A percentile compares a stretch with the other conserved stretches of the same genome.
Evolutionary conservation across 2,797 vertebrate species (phyloP).

Genomic region (Hoplostethus mediterraneus): DNA sequence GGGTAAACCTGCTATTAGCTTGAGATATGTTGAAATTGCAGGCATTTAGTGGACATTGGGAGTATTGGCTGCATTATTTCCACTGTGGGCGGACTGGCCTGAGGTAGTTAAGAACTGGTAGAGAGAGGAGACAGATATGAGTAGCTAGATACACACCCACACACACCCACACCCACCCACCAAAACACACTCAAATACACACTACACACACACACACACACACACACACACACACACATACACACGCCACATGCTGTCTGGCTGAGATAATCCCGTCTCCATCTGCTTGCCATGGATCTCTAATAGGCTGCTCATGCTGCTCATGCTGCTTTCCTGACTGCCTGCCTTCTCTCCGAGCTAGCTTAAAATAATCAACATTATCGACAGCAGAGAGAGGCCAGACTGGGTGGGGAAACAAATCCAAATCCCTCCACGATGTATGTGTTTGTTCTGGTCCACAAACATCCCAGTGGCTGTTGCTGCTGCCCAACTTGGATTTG

Average conservation of each 20-base stretch:
- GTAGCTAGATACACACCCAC: constrained; percentile 33
- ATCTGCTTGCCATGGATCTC: constrained; percentile 75
- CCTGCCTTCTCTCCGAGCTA: constrained; percentile 50
- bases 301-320: constrained; percentile 72
- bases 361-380: constrained; percentile 69
- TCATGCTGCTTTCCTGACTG: constrained; percentile 65
- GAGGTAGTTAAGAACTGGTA: background rate
- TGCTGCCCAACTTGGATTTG: constrained; percentile 26
- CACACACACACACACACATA: constrained; percentile 28
- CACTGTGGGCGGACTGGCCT: constrained; percentile 27
- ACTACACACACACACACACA: background rate
- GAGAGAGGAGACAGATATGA: constrained; percentile 72
- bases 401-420: constrained; percentile 46
- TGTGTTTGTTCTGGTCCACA: constrained; percentile 55
- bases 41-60: background rate
- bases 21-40: background rate
- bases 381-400: constrained; percentile 42
- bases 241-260: constrained; percentile 64
- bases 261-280: constrained; percentile 82
- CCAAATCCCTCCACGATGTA: constrained; percentile 46
- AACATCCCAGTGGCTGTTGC: constrained; percentile 19
- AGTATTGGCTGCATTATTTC: constrained; percentile 3
- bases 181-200: no score
- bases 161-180: background rate
- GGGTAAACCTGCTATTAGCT: no score